These are phyloP conservation scores for Ceuthmochares aereus DNA, from an alignment of 2,113 vertebrate species.

Conservation along the genomic window DNA sequence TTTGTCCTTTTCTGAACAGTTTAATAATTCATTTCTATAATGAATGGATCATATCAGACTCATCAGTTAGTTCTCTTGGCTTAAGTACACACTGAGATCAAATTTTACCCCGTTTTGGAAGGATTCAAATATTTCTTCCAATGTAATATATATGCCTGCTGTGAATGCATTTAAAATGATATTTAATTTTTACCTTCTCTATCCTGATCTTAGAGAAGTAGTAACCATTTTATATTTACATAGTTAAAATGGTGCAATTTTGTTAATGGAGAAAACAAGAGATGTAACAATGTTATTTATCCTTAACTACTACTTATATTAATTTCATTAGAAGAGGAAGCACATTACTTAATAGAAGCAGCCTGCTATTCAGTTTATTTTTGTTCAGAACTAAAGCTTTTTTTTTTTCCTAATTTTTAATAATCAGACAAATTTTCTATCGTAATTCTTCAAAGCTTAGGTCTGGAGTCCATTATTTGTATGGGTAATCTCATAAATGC, in stretches of 20 bases:
- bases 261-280: neutral
- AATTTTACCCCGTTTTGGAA: neutral
- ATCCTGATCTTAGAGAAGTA: neutral
- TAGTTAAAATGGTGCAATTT: neutral
- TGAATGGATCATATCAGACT: neutral
- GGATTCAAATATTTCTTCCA: neutral
- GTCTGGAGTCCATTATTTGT: neutral
- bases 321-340: neutral
- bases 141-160: neutral
- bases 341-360: neutral
- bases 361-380: neutral
- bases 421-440: neutral
- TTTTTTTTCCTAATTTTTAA: neutral
- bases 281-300: neutral
- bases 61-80: neutral
- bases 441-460: neutral
- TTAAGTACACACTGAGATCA: neutral
- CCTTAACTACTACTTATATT: neutral
- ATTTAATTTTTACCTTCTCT: neutral
- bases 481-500: neutral
- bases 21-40: neutral
- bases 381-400: neutral
- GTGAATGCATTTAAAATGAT: neutral
- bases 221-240: neutral
- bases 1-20: neutral